These are phyloP conservation scores for Latrodectus elegans DNA, from an alignment of 2,888 invertebrate species.

Conservation along the genomic window DNA sequence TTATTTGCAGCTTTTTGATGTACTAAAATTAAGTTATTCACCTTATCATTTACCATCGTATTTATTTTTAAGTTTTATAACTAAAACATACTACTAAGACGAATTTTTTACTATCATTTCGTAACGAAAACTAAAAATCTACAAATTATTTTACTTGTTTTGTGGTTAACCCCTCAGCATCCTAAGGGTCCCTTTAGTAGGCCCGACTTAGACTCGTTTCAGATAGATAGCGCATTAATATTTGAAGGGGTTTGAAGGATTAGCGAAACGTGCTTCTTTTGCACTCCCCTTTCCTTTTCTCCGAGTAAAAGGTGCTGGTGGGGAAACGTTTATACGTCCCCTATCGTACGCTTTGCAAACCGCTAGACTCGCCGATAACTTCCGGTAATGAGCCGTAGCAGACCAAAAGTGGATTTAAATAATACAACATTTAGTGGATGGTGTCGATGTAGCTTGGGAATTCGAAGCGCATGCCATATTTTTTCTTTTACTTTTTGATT, in stretches of 20 bases:
- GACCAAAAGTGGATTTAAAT: slow-evolving; percentile 69
- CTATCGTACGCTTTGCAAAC: slow-evolving; percentile 41
- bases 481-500: slow-evolving; percentile 8
- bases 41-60: no score
- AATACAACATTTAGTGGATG: slow-evolving; percentile 67
- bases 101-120: no score
- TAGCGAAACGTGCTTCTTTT: slow-evolving; percentile 60
- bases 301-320: neutral
- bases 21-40: no score
- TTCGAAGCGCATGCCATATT: slow-evolving; percentile 8
- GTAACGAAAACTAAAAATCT: no score
- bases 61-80: no score
- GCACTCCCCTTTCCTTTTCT: slow-evolving; percentile 9
- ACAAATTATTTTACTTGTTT: slow-evolving; percentile 4
- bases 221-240: slow-evolving; percentile 66
- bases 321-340: slow-evolving; percentile 5
- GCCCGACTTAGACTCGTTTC: slow-evolving; percentile 43
- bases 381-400: slow-evolving; percentile 66
- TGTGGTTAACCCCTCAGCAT: slow-evolving; percentile 27
- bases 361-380: slow-evolving; percentile 65
- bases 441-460: slow-evolving; percentile 53
- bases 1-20: no score
- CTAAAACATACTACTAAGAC: no score
- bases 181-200: slow-evolving; percentile 44
- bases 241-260: slow-evolving; percentile 69